Evolutionary conservation across 1,140 invertebrate species (phyloP).

Genomic region (Hyphantria cunea): DNA sequence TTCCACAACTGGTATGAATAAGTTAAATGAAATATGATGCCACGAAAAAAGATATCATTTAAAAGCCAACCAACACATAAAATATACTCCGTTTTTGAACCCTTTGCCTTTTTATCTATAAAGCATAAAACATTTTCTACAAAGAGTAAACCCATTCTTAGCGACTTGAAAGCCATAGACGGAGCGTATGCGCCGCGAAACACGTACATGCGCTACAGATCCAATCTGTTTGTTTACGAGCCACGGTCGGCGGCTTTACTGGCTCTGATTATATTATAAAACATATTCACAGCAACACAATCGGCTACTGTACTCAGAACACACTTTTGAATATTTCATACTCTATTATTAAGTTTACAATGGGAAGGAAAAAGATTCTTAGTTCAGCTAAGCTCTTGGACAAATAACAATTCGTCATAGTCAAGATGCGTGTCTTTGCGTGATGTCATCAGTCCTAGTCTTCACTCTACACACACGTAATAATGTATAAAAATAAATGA

Average conservation of each 20-base stretch:
- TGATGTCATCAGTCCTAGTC: too few species aligned
- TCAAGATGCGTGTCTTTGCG: too few species aligned
- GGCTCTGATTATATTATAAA: constrained; percentile 47
- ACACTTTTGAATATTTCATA: not conserved
- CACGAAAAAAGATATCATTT: too few species aligned
- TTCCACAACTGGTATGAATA: too few species aligned
- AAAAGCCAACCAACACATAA: too few species aligned
- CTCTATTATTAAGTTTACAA: not conserved
- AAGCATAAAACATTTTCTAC: too few species aligned
- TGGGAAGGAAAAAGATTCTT: not conserved
- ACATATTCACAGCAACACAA: constrained; percentile 16
- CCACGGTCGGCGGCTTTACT: constrained; percentile 42
- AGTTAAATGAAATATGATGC: too few species aligned
- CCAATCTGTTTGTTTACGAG: constrained; percentile 65
- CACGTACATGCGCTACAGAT: constrained; percentile 54
- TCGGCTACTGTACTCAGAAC: not conserved
- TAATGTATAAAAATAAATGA: too few species aligned
- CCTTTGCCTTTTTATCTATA: too few species aligned
- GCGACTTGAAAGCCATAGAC: not conserved
- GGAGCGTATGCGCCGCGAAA: constrained; percentile 28
- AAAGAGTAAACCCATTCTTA: too few species aligned
- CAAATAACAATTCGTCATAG: not conserved
- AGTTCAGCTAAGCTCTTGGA: not conserved
- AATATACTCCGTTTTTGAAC: too few species aligned
- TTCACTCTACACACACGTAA: too few species aligned